Evolutionary conservation across 2,113 vertebrate species (phyloP).

Genomic region (Nipponia nippon): DNA sequence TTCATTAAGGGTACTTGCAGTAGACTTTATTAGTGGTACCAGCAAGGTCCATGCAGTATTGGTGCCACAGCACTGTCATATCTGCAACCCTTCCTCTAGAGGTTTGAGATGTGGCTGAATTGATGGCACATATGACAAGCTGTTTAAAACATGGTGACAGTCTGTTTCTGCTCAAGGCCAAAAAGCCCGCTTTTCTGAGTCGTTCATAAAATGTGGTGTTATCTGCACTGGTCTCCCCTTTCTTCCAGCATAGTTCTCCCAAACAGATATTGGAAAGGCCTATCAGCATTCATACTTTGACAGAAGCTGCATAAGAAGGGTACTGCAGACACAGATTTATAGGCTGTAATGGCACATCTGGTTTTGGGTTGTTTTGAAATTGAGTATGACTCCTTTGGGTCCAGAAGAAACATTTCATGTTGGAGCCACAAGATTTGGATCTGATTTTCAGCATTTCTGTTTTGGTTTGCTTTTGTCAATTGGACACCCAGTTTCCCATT

Average conservation of each 20-base stretch:
- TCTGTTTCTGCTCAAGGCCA: neutral
- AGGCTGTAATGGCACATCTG: neutral
- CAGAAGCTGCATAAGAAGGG: neutral
- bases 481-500: neutral
- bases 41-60: neutral
- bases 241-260: neutral
- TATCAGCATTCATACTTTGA: neutral
- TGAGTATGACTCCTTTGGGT: neutral
- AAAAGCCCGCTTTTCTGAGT: neutral
- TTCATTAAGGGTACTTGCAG: neutral
- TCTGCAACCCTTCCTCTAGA: neutral
- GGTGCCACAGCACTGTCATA: neutral
- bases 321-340: neutral
- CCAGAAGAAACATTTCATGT: neutral
- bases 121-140: neutral
- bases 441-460: neutral
- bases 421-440: neutral
- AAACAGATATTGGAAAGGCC: neutral
- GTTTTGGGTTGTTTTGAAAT: neutral
- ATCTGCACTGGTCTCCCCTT: neutral
- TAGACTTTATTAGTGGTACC: neutral
- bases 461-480: neutral
- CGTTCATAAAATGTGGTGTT: neutral
- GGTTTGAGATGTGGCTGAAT: neutral
- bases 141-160: neutral